phyloP scores from a whole-genome alignment of 1,140 invertebrate species.

The Zaprionus kolodkinae region DNA sequence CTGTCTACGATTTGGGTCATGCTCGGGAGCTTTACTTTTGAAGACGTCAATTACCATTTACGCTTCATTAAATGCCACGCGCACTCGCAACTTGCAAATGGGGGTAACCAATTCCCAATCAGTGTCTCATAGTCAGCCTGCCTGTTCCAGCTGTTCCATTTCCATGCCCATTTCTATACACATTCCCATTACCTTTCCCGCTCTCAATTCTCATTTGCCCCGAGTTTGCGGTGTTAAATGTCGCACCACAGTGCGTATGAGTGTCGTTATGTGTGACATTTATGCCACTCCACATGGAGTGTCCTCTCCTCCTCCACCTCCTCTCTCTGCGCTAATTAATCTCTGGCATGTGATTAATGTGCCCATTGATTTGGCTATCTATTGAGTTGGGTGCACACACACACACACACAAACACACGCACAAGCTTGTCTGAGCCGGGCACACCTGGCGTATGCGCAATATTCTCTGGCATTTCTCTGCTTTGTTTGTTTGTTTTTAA shows the following conservation, averaged over 20 bases:
- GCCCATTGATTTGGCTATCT: slow-evolving; percentile 64
- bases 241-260: slow-evolving; percentile 74
- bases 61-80: slow-evolving; percentile 76
- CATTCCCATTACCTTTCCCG: background rate
- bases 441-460: slow-evolving; percentile 2
- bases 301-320: slow-evolving; percentile 14
- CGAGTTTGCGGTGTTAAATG: slow-evolving; percentile 51
- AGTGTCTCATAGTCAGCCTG: background rate
- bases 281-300: slow-evolving; percentile 32
- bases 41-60: slow-evolving; percentile 81
- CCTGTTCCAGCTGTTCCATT: background rate
- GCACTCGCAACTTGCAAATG: slow-evolving; percentile 43
- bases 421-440: background rate
- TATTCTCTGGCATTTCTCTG: background rate
- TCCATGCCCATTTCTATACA: background rate
- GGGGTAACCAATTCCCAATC: background rate
- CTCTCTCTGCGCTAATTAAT: slow-evolving; percentile 61
- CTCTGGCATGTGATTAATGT: slow-evolving; percentile 70
- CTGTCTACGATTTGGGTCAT: slow-evolving; percentile 75
- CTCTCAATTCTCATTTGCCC: background rate
- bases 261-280: slow-evolving; percentile 75
- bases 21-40: slow-evolving; percentile 48
- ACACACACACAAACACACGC: too few species aligned
- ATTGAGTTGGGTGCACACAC: background rate
- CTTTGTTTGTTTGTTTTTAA: background rate